phyloP scores from a whole-genome alignment of 64 coral and sea anemone genomes.

The Hydrozoanthus tunicans region DNA sequence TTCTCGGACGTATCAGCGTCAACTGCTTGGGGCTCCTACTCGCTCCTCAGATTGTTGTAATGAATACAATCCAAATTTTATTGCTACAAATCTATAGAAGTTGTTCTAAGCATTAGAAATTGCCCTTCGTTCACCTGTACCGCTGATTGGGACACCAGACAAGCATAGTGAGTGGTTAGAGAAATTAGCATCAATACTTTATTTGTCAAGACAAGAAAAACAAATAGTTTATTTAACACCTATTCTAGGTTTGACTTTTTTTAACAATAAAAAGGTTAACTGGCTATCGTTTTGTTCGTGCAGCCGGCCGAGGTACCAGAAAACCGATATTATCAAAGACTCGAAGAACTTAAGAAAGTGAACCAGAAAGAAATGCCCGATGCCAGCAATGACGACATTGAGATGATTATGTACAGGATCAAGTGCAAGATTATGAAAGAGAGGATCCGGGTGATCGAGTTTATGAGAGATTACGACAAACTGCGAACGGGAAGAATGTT shows the following conservation, averaged over 20 bases:
- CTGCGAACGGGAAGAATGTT: constrained; percentile 87
- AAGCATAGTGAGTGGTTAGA: too few relatives aligned
- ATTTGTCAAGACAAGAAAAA: neutral
- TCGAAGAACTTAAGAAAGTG: constrained; percentile 80
- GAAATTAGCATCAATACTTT: too few relatives aligned
- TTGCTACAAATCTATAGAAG: too few relatives aligned
- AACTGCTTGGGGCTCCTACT: too few relatives aligned
- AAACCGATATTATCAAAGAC: constrained; percentile 73
- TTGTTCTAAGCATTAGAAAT: too few relatives aligned
- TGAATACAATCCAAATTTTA: too few relatives aligned
- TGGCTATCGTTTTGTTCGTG: neutral
- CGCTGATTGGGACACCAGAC: too few relatives aligned
- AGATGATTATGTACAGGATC: constrained; percentile 90
- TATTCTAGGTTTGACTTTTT: neutral
- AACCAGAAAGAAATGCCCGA: constrained; percentile 96
- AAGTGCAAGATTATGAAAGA: constrained; percentile 98
- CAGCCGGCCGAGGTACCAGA: constrained; percentile 82
- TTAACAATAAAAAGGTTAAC: neutral
- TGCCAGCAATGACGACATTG: constrained; percentile 68
- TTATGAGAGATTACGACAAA: constrained; percentile 96
- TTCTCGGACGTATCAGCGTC: too few relatives aligned
- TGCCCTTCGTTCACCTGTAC: too few relatives aligned
- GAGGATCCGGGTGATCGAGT: constrained; percentile 86
- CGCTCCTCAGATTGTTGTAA: too few relatives aligned
- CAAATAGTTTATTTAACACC: too few relatives aligned